These are phyloP conservation scores for Ginglymostoma cirratum DNA, from an alignment of 2,113 vertebrate species.

Conservation along the genomic window DNA sequence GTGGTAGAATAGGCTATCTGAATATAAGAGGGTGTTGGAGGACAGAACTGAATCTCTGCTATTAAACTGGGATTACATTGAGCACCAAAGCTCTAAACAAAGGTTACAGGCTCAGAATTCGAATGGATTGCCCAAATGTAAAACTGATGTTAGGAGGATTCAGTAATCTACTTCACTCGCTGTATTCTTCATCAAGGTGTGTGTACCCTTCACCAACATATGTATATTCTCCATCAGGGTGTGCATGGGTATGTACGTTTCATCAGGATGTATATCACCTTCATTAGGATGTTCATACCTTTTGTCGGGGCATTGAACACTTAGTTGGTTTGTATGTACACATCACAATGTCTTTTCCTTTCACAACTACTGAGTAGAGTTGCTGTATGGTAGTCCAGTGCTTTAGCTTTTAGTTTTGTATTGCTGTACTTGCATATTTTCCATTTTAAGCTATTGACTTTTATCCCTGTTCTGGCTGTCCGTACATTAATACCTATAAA, in stretches of 20 bases:
- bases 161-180: neutral
- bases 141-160: neutral
- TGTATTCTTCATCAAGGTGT: neutral
- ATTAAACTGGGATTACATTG: neutral
- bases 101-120: neutral
- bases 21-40: neutral
- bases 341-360: neutral
- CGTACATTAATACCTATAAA: neutral
- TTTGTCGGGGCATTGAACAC: neutral
- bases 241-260: neutral
- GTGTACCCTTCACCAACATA: neutral
- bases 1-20: neutral
- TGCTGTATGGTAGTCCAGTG: neutral
- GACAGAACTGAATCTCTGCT: neutral
- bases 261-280: neutral
- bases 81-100: neutral
- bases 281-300: neutral
- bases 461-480: neutral
- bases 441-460: neutral
- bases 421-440: neutral
- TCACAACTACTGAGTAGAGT: neutral
- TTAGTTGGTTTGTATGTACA: neutral
- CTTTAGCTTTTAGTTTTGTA: neutral
- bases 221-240: neutral
- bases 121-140: neutral